Evolutionary conservation across 2,797 vertebrate species (phyloP), one percentile per base, ranked within the genome.

Genomic region (Cryptoprocta ferox): DNA sequence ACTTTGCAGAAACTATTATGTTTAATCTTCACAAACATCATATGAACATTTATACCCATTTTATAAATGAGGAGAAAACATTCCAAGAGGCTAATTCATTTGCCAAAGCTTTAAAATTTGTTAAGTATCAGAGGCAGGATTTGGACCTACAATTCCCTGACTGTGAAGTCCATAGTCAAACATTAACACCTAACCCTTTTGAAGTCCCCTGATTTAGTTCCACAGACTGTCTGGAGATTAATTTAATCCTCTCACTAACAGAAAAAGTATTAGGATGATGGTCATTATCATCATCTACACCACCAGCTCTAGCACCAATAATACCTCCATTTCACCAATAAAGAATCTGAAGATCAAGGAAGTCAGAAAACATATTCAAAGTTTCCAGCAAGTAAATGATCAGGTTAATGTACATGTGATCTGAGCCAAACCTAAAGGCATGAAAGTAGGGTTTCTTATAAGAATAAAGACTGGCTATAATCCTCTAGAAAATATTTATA

Each of bases 51-150:
- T 45, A 73, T 81, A 18, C 37, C n/a, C 42, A 37, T 84, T 88
- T 81, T 81, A 71, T 65, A 96, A 96, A 63, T 86, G 65, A 94
- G n/a, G 76, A 79, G 61, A 95, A 95, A 92, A 65, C 13, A 35
- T 92, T 87, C 35, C 30, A 56, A 87, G 26, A 76, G 24, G 32
- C 59, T 91, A 71, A 97, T 73, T 73, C 21, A 90, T 65, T 92
- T 84, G 53, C 35, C 56, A 95, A 80, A 97, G 66, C 6, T 87
- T 50, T 86, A 78, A 97, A 89, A 94, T 37, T 32, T 45, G 78
- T 53, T 65, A 95, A 85, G 24, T 9, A 24, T 42, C 24, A 87
- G 32, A 83, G 32, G 3, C 78, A 94, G 45, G 21, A 70, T 78
- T 63, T 91, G 65, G 93, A 97, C 24, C 18, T 53, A 61, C n/a